Base-by-base conservation (phyloP, 1,140 invertebrate species). In the Palaemon carinicauda region DNA sequence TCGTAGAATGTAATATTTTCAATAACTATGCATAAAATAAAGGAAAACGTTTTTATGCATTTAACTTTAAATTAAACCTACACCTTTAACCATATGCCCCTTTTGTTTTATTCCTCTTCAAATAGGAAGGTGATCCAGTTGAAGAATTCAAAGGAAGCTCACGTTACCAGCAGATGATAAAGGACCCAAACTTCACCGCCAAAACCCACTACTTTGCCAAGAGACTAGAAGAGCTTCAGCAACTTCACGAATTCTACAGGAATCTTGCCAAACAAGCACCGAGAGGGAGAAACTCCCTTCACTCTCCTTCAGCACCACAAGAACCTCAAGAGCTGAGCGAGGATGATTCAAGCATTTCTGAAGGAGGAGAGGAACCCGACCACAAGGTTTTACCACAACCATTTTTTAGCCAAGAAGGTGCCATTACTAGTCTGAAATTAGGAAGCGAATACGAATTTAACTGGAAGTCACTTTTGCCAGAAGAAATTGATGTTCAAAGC, bases 151-250 rank as follows among this genome's bases (percentile, higher is more conserved):
- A 80, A 51, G 50, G 77, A 15, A 85, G 82, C 31, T 86, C 88
- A 19, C 82, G 88, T 21, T 89, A 87, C 65, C 86, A 89, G 73
- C 81, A 89, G 79, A 89, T 89, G 88, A 89, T 89, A 24, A 83
- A 88, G 10, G 88, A 89, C 78, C 88, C 88, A 51, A 86, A 87
- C 60, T 89, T 89, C 60, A 87, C 87, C 33, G 88, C 88, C 33
- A 89, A 89, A 78, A 89, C 88, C 1, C 86, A 88, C 53, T 89
- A 89, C 86, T 89, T 89, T 56, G 88, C 88, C 31, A 83, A 87
- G 86, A 69, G 88, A 51, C 69, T 89, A 24, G 87, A 89, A 50
- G 88, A 89, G 51, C 82, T 89, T 2, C 80, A 87, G 31, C 82
- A 89, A 79, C 82, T 89, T 9, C 88, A 89, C 54, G 86, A 89